These are phyloP conservation scores for Temnopleurus reevesii DNA, from an alignment of 53 echinoderm and acorn worm species.

Conservation along the genomic window DNA sequence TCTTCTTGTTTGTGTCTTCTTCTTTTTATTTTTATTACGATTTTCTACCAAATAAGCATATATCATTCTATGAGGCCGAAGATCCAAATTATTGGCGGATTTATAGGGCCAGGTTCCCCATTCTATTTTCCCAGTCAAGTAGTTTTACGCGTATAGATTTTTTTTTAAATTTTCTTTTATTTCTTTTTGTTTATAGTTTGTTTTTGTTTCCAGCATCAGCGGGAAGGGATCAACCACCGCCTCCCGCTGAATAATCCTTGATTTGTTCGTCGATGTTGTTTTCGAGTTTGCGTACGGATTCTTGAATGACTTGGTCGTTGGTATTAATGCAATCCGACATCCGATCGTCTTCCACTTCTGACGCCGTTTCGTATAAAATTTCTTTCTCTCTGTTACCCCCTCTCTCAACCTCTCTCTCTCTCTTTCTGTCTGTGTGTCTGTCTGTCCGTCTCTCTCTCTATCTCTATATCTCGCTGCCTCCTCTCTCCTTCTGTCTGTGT, in stretches of 20 bases:
- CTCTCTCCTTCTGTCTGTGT: no score
- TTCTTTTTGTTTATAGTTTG: no score
- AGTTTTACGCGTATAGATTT: no score
- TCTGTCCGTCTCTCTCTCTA: no score
- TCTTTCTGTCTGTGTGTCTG: no score
- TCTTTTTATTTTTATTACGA: no score
- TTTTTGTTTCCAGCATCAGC: neutral
- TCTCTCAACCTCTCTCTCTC: slow-evolving; percentile 5
- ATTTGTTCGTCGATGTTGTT: neutral
- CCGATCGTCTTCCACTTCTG: neutral
- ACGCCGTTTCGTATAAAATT: no score
- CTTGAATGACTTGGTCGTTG: neutral
- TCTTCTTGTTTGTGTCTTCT: no score
- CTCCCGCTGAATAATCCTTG: neutral
- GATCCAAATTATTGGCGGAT: neutral
- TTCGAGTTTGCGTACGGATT: slow-evolving; percentile 4
- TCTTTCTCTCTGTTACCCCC: neutral
- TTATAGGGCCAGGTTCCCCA: neutral
- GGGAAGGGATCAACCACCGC: neutral
- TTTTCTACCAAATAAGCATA: no score
- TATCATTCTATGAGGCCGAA: neutral
- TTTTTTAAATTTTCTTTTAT: no score
- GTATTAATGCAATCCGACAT: neutral
- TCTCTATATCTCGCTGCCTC: no score
- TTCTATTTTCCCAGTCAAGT: neutral